Conservation (phyloP, 2,797 vertebrate species). For the Selene dorsalis region DNA sequence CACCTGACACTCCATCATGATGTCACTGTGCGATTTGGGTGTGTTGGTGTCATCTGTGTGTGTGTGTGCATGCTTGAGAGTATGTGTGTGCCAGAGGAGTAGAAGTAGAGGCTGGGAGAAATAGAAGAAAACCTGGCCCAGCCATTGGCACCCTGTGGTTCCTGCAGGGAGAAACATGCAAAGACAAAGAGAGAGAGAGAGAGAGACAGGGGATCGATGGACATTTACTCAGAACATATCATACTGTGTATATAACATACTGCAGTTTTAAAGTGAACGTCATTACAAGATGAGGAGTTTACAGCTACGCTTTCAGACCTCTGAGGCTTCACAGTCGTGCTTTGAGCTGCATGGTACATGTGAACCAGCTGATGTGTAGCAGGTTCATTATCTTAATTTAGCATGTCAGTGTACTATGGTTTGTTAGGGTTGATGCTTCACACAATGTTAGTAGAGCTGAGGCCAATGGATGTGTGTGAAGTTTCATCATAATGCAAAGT, state of each 20-base stretch:
- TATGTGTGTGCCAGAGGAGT: slow-evolving; percentile 37
- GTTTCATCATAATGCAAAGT: no score
- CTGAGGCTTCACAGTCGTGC: neutral
- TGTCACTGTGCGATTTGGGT: slow-evolving; percentile 78
- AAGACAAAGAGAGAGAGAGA: slow-evolving; percentile 2
- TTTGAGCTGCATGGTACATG: neutral
- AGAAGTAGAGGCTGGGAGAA: slow-evolving; percentile 62
- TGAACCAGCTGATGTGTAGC: neutral
- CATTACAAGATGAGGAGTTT: neutral
- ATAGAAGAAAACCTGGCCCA: slow-evolving; percentile 53
- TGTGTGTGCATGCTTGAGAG: slow-evolving; percentile 43
- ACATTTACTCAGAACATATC: slow-evolving; percentile 1
- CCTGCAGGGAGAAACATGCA: slow-evolving; percentile 46
- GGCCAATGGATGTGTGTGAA: neutral
- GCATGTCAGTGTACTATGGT: neutral
- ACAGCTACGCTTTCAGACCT: neutral
- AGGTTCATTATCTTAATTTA: neutral
- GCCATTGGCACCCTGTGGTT: slow-evolving; percentile 65
- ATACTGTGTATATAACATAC: neutral
- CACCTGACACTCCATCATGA: slow-evolving; percentile 89
- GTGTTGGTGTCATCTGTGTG: slow-evolving; percentile 63
- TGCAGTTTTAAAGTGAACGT: neutral
- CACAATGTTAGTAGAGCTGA: neutral
- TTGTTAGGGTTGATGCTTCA: neutral
- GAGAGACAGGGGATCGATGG: slow-evolving; percentile 14